Evolutionary conservation across 1,140 invertebrate genomes (phyloP).

Genomic region (Bombus difficillimus): DNA sequence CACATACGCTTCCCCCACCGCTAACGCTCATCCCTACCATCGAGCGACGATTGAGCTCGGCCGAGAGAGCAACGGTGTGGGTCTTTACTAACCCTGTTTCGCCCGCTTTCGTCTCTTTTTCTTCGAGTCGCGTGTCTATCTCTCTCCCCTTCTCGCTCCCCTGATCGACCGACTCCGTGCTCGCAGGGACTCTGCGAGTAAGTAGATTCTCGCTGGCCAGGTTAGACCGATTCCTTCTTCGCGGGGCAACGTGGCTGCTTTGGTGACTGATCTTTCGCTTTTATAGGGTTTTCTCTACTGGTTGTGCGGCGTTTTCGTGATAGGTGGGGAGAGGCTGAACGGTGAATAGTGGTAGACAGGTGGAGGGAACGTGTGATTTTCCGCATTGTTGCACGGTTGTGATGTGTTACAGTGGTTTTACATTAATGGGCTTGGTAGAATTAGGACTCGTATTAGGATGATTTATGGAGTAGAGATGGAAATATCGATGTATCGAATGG

Average conservation of each 20-base stretch:
- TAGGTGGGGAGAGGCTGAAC: not conserved
- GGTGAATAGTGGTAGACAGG: not conserved
- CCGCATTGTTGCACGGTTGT: not conserved
- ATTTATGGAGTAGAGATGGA: no score
- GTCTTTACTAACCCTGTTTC: conserved; percentile 52
- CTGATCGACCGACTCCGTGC: conserved; percentile 11
- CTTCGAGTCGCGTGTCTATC: conserved; percentile 44
- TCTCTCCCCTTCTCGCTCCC: conserved; percentile 19
- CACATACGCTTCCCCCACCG: conserved; percentile 16
- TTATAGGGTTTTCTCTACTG: not conserved
- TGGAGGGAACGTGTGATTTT: not conserved
- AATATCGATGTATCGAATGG: not conserved
- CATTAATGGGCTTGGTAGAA: not conserved
- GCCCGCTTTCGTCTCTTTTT: conserved; percentile 17
- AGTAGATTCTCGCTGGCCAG: not conserved
- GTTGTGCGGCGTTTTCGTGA: not conserved
- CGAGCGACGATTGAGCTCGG: not conserved
- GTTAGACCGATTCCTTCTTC: not conserved
- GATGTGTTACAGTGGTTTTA: conserved; percentile 4
- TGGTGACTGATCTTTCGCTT: not conserved
- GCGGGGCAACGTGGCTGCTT: not conserved
- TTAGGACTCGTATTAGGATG: not conserved
- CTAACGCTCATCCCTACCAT: not conserved
- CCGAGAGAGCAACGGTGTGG: conserved; percentile 9
- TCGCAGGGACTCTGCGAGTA: not conserved